Evolutionary conservation across 2,888 invertebrate genomes (phyloP).

Genomic region (Nyleta sp.): DNA sequence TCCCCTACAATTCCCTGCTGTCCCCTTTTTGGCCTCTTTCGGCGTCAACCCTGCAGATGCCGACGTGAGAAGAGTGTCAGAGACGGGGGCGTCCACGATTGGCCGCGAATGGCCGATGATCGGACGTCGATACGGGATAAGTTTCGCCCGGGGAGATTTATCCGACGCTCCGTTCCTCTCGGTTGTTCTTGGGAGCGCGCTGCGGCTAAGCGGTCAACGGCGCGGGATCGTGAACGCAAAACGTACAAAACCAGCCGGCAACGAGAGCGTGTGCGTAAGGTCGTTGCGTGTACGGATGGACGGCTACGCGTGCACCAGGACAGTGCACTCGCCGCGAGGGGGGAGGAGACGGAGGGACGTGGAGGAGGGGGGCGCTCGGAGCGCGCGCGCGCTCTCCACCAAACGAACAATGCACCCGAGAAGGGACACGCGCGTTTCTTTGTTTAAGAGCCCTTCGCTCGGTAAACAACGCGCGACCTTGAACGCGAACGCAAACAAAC

Average conservation of each 20-base stretch:
- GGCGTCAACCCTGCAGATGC: too few species aligned
- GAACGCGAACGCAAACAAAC: slow-evolving; percentile 39
- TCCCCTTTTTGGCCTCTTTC: too few species aligned
- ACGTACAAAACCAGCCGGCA: slow-evolving; percentile 50
- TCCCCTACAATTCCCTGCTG: too few species aligned
- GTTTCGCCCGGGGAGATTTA: slow-evolving; percentile 46
- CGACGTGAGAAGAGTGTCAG: too few species aligned
- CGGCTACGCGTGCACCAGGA: slow-evolving; percentile 67
- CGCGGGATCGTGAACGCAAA: slow-evolving; percentile 47
- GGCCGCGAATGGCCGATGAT: slow-evolving; percentile 4
- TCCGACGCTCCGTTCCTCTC: slow-evolving; percentile 32
- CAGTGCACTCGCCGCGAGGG: slow-evolving; percentile 67
- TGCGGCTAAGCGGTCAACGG: slow-evolving; percentile 60
- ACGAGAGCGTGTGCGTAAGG: slow-evolving; percentile 71
- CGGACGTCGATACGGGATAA: slow-evolving; percentile 41
- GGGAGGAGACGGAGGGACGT: slow-evolving; percentile 10
- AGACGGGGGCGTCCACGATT: too few species aligned
- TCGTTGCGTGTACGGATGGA: slow-evolving; percentile 70
- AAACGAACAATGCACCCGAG: slow-evolving; percentile 29
- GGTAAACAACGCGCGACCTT: slow-evolving; percentile 40
- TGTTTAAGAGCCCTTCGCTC: slow-evolving; percentile 14
- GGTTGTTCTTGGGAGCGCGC: slow-evolving; percentile 17
- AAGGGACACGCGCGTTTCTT: slow-evolving; percentile 13
- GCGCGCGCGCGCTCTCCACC: slow-evolving; percentile 23
- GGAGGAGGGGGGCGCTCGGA: slow-evolving; percentile 38